Evolutionary conservation across 2,888 invertebrate genomes (phyloP).

Genomic region (Macrosoma leucophasiata): DNA sequence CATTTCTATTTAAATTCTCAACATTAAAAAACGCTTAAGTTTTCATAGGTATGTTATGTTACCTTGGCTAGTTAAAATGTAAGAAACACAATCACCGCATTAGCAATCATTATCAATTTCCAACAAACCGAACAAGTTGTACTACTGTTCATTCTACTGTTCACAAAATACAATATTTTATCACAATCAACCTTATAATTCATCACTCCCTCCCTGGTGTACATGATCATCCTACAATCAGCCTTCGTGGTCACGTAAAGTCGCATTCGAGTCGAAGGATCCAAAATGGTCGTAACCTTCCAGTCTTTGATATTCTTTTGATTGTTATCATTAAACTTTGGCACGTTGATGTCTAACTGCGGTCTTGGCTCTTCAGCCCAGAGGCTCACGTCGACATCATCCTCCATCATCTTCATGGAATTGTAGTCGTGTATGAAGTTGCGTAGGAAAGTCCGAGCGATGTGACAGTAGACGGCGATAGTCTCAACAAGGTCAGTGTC

Average conservation of each 20-base stretch:
- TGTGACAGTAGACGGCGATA: slow-evolving; percentile 45
- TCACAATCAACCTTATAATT: slow-evolving; percentile 59
- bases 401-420: slow-evolving; percentile 52
- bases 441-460: slow-evolving; percentile 49
- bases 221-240: slow-evolving; percentile 56
- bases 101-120: too few species aligned
- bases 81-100: too few species aligned
- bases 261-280: slow-evolving; percentile 49
- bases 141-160: slow-evolving; percentile 41
- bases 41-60: too few species aligned
- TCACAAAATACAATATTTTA: slow-evolving; percentile 52
- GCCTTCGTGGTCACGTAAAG: slow-evolving; percentile 56
- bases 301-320: slow-evolving; percentile 44
- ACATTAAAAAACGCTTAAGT: too few species aligned
- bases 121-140: too few species aligned
- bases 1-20: too few species aligned
- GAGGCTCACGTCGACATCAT: slow-evolving; percentile 52
- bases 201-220: slow-evolving; percentile 52
- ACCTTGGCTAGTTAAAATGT: too few species aligned
- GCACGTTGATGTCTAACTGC: slow-evolving; percentile 30
- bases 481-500: slow-evolving; percentile 59
- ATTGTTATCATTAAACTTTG: slow-evolving; percentile 33
- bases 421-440: slow-evolving; percentile 59
- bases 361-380: slow-evolving; percentile 51
- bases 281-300: slow-evolving; percentile 51